These are phyloP conservation scores for Trypoxylon attenuatum DNA, from an alignment of 2,888 invertebrate genomes.

Conservation along the genomic window DNA sequence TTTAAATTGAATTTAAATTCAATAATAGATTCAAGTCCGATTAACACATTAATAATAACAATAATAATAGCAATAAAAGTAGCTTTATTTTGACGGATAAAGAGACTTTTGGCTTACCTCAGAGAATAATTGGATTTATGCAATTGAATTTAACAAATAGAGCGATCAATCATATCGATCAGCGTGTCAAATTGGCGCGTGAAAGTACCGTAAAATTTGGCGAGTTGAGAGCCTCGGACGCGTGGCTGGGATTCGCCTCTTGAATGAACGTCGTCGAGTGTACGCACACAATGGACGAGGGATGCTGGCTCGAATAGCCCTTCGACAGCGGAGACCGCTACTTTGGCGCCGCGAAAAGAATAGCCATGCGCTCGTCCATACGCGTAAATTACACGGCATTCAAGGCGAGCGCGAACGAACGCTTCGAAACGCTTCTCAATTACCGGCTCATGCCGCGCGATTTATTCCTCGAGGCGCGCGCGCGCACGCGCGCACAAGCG, in stretches of 20 bases:
- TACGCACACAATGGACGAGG: not conserved
- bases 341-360: constrained; percentile 2
- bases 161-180: no score
- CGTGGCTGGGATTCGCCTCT: constrained; percentile 72
- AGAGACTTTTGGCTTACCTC: no score
- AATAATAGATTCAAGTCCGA: no score
- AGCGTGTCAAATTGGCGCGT: no score
- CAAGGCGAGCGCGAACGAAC: not conserved
- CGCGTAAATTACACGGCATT: constrained; percentile 29
- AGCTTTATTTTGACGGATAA: no score
- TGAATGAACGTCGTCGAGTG: constrained; percentile 63
- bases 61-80: no score
- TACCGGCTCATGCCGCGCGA: not conserved
- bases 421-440: not conserved
- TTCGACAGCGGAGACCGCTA: no score
- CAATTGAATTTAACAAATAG: no score
- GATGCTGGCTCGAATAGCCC: no score
- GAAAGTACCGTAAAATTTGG: constrained; percentile 14
- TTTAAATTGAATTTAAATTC: no score
- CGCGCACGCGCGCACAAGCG: not conserved
- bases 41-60: no score
- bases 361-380: constrained; percentile 24
- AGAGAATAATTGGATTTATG: no score
- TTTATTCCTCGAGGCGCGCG: not conserved
- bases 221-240: constrained; percentile 68